A percentile compares a stretch with the other conserved stretches of the same genome.
Evolutionary conservation across 2,888 invertebrate genomes (phyloP).

Genomic region (Leptinotarsa juncta): DNA sequence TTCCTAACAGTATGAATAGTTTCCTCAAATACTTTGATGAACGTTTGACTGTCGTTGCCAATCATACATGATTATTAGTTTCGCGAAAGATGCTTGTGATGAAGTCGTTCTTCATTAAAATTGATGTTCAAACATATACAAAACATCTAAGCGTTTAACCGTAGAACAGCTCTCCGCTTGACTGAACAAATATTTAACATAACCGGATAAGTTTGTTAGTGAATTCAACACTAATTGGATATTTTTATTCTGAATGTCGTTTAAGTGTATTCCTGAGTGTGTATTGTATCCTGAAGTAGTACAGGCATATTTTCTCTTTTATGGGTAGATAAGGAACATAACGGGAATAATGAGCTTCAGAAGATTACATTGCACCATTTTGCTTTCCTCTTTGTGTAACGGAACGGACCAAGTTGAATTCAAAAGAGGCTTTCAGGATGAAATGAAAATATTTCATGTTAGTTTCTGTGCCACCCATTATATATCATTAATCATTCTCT

Average conservation of each 20-base stretch:
- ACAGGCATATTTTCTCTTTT: conserved; percentile 4
- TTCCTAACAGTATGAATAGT: too few species aligned
- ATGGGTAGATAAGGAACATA: conserved; percentile 4
- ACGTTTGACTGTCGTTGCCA: too few species aligned
- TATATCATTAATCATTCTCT: neutral
- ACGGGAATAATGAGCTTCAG: neutral
- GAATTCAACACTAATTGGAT: conserved; percentile 17
- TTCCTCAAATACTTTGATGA: too few species aligned
- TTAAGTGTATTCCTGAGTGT: neutral
- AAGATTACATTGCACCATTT: neutral
- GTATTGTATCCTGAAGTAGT: conserved; percentile 14
- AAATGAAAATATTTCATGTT: neutral
- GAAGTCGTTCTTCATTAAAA: neutral
- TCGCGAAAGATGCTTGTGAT: neutral
- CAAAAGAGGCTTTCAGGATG: neutral
- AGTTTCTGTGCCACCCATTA: neutral
- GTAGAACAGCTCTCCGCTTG: conserved; percentile 15
- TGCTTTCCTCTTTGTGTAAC: neutral
- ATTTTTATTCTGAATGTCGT: conserved; percentile 5
- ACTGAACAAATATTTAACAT: conserved; percentile 32
- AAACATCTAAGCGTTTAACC: conserved; percentile 24
- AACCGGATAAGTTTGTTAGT: conserved; percentile 28
- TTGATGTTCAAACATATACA: conserved; percentile 12
- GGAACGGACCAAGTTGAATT: neutral
- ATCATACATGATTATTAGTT: too few species aligned